A percentile compares a stretch with the other conserved stretches of the same genome.
These are phyloP conservation scores for Mythimna loreyi DNA, from an alignment of 2,888 invertebrate species.

Conservation along the genomic window DNA sequence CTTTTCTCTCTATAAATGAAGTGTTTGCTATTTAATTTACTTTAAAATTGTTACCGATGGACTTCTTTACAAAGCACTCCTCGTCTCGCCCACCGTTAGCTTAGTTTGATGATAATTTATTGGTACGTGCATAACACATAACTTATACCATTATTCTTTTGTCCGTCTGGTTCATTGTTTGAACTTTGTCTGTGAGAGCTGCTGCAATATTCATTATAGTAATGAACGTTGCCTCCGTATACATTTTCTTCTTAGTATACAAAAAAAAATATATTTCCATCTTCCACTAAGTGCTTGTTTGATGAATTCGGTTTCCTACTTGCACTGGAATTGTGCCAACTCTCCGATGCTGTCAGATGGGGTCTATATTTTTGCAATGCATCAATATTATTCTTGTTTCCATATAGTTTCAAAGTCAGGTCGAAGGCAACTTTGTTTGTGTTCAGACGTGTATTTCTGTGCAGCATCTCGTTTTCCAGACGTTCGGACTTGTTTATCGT, in stretches of 20 bases:
- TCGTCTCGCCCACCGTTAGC: constrained; percentile 67
- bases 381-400: constrained; percentile 51
- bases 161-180: constrained; percentile 55
- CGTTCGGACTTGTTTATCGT: constrained; percentile 81
- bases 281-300: constrained; percentile 60
- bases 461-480: constrained; percentile 78
- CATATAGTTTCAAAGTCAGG: constrained; percentile 60
- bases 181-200: constrained; percentile 51
- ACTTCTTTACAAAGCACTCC: constrained; percentile 62
- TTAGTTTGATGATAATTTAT: constrained; percentile 73
- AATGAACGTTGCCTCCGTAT: constrained; percentile 44
- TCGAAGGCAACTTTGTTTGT: constrained; percentile 75
- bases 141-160: constrained; percentile 57
- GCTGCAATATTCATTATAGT: constrained; percentile 52
- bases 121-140: constrained; percentile 63
- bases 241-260: constrained; percentile 34
- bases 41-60: constrained; percentile 62
- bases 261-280: constrained; percentile 47
- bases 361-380: constrained; percentile 50
- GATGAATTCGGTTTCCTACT: constrained; percentile 66
- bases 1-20: not conserved
- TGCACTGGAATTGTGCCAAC: constrained; percentile 75
- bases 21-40: constrained; percentile 19
- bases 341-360: constrained; percentile 58
- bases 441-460: constrained; percentile 81